Evolutionary conservation across 2,888 invertebrate genomes (phyloP).

Genomic region (Cantharis lateralis): DNA sequence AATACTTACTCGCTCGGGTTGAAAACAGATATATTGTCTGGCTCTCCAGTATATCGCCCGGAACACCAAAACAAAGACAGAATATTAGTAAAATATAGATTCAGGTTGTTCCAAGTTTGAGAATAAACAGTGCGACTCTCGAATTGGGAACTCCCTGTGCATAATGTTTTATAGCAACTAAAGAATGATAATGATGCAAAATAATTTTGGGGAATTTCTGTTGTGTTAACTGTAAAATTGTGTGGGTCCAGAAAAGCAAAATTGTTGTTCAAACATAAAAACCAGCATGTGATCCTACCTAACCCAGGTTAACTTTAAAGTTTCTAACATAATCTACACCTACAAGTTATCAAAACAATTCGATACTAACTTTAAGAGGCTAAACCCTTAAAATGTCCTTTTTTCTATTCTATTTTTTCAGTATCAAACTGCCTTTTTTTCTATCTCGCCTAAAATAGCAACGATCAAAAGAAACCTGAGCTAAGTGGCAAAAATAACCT

Average conservation of each 20-base stretch:
- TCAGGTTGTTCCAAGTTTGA: background rate
- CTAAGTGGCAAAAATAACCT: slow-evolving; percentile 42
- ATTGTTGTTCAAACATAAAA: background rate
- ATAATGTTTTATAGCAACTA: background rate
- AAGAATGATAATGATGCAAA: background rate
- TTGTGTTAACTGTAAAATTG: background rate
- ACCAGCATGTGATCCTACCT: slow-evolving; percentile 40
- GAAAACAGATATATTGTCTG: background rate
- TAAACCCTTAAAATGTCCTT: background rate
- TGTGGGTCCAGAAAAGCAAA: background rate
- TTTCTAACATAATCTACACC: slow-evolving; percentile 19
- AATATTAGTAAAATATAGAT: slow-evolving; percentile 18
- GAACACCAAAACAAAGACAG: slow-evolving; percentile 34
- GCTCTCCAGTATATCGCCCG: slow-evolving; percentile 19
- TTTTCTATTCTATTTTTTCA: background rate
- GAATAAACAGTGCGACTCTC: background rate
- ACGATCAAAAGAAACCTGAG: slow-evolving; percentile 48
- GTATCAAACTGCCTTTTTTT: slow-evolving; percentile 2
- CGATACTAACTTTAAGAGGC: background rate
- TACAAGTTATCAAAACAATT: slow-evolving; percentile 5
- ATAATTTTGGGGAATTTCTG: background rate
- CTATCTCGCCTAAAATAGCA: background rate
- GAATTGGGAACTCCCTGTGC: background rate
- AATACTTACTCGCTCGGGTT: background rate
- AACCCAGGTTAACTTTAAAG: slow-evolving; percentile 48